These are phyloP conservation scores for Caenorhabditis zanzibari DNA, from an alignment of 2,888 invertebrate species.

Conservation along the genomic window DNA sequence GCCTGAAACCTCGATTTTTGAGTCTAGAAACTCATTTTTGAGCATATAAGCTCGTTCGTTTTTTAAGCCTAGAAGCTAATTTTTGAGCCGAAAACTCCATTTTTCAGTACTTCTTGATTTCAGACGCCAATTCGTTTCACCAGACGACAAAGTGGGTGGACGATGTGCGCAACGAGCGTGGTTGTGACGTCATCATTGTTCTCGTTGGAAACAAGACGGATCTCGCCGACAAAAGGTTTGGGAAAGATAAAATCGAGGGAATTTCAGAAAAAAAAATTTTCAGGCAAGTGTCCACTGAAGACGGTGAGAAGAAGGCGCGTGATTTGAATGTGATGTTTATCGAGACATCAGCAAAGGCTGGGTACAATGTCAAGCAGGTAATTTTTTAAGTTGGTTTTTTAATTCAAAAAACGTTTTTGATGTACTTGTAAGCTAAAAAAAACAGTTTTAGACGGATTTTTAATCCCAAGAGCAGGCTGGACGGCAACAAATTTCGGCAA, in stretches of 20 bases:
- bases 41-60: no score
- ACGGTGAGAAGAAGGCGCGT: conserved; percentile 98
- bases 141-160: conserved; percentile 99
- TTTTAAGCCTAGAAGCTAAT: no score
- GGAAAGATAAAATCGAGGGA: neutral
- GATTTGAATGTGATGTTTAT: conserved; percentile 99
- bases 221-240: conserved; percentile 94
- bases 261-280: conserved; percentile 36
- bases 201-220: conserved; percentile 99
- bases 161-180: conserved; percentile 98
- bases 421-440: no score
- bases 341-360: conserved; percentile 99
- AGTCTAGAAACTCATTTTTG: no score
- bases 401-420: no score
- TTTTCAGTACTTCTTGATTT: neutral
- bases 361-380: conserved; percentile 99
- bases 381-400: neutral
- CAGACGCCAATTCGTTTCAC: conserved; percentile 98
- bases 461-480: no score
- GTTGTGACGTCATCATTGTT: conserved; percentile 99
- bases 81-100: no score
- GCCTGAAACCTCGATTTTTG: no score
- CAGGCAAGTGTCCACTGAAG: conserved; percentile 93
- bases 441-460: no score
- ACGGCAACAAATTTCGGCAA: no score